phyloP scores from a whole-genome alignment of 2,113 vertebrate species.

The Columba janthina region DNA sequence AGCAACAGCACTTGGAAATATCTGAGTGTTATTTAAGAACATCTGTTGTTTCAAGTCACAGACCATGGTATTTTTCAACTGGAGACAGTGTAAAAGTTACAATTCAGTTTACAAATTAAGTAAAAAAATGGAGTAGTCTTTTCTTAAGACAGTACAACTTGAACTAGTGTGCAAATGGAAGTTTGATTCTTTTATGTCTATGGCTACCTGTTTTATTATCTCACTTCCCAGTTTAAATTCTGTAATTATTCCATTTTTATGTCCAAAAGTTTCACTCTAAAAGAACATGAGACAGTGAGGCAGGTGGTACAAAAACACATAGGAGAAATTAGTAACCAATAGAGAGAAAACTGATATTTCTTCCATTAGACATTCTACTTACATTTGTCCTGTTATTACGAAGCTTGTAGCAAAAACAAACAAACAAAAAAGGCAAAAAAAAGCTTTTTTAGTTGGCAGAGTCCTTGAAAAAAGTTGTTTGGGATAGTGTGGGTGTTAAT shows the following conservation, averaged over 20 bases:
- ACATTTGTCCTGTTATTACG: background rate
- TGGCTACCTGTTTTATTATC: background rate
- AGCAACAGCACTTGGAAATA: background rate
- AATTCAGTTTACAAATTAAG: background rate
- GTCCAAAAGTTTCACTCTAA: background rate
- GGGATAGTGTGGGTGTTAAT: conserved; percentile 9
- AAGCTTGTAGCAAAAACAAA: background rate
- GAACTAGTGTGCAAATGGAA: background rate
- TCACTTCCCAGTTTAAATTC: background rate
- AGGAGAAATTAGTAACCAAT: background rate
- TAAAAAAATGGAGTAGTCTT: background rate
- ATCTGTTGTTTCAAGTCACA: background rate
- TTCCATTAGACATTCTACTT: background rate
- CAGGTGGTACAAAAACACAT: background rate
- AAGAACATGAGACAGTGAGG: background rate
- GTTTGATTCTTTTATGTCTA: background rate
- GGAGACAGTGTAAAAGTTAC: background rate
- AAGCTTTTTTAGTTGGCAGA: background rate
- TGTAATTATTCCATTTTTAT: background rate
- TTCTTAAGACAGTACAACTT: background rate
- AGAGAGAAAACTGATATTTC: background rate
- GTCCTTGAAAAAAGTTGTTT: conserved; percentile 6
- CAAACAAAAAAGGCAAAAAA: background rate
- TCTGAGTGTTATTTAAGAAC: background rate
- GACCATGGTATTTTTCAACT: background rate